These are phyloP conservation scores for Anticlea derivata DNA, from an alignment of 2,888 invertebrate species.

Conservation along the genomic window DNA sequence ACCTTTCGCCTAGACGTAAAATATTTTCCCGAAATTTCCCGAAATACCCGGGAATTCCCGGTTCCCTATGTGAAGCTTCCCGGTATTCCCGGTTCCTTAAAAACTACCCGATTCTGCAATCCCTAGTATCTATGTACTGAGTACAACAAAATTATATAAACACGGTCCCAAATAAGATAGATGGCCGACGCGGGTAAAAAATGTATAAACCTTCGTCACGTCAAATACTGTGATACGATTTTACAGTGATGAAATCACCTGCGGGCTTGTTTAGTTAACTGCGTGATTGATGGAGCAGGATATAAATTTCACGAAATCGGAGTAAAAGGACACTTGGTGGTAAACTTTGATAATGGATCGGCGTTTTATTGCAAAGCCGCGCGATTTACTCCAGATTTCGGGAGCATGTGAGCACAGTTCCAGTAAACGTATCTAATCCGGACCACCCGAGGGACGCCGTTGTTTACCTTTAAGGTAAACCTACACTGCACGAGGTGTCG, in stretches of 20 bases:
- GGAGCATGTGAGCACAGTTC: conserved; percentile 47
- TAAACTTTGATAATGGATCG: conserved; percentile 37
- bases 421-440: conserved; percentile 50
- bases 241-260: conserved; percentile 48
- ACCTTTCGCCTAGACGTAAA: no score
- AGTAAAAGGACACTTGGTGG: conserved; percentile 20
- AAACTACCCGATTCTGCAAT: no score
- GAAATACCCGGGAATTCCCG: no score
- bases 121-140: no score
- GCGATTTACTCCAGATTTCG: conserved; percentile 47
- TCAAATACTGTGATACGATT: conserved; percentile 39
- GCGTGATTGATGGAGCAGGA: conserved; percentile 53
- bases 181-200: conserved; percentile 28
- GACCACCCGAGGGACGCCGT: conserved; percentile 46
- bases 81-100: no score
- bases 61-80: no score
- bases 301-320: conserved; percentile 38
- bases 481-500: conserved; percentile 61
- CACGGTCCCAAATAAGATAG: conserved; percentile 30
- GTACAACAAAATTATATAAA: conserved; percentile 28
- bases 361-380: conserved; percentile 55
- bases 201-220: conserved; percentile 45
- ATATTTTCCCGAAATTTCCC: no score
- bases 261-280: conserved; percentile 34
- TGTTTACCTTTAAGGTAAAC: conserved; percentile 68